phyloP scores from a whole-genome alignment of 2,888 invertebrate genomes.

The Drosophila antonietae region DNA sequence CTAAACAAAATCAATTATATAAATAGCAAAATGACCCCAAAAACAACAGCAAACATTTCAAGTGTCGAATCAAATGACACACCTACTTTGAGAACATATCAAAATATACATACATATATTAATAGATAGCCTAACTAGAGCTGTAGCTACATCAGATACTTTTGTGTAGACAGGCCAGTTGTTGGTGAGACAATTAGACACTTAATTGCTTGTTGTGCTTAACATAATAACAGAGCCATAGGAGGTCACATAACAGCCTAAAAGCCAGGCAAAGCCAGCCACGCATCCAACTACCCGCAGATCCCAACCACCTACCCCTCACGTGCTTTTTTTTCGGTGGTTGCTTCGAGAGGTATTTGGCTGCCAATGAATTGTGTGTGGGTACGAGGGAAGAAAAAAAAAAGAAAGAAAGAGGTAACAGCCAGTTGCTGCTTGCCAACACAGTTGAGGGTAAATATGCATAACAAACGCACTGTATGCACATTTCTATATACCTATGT shows the following conservation, averaged over 20 bases:
- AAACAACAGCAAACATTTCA: slow-evolving; percentile 27
- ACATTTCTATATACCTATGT: slow-evolving; percentile 1
- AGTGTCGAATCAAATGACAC: slow-evolving; percentile 19
- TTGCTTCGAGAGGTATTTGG: slow-evolving; percentile 66
- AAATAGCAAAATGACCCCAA: slow-evolving; percentile 35
- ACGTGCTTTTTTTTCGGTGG: slow-evolving; percentile 36
- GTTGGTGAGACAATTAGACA: slow-evolving; percentile 45
- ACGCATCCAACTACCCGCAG: neutral
- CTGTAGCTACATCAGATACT: slow-evolving; percentile 28
- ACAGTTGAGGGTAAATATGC: slow-evolving; percentile 53
- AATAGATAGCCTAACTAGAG: slow-evolving; percentile 17
- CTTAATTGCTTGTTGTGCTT: slow-evolving; percentile 76
- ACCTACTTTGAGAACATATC: slow-evolving; percentile 7
- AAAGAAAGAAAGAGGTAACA: slow-evolving; percentile 53
- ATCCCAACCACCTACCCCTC: slow-evolving; percentile 13
- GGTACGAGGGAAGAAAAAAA: slow-evolving; percentile 1
- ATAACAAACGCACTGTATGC: slow-evolving; percentile 68
- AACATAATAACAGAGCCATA: slow-evolving; percentile 67
- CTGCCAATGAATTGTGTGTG: slow-evolving; percentile 66
- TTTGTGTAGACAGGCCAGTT: slow-evolving; percentile 18
- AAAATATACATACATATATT: slow-evolving; percentile 9
- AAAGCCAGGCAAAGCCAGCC: slow-evolving; percentile 8
- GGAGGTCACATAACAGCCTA: slow-evolving; percentile 68
- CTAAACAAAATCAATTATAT: slow-evolving; percentile 40
- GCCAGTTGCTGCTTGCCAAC: slow-evolving; percentile 65